Evolutionary conservation across 2,797 vertebrate species (phyloP).

Genomic region (Alouatta caraya): DNA sequence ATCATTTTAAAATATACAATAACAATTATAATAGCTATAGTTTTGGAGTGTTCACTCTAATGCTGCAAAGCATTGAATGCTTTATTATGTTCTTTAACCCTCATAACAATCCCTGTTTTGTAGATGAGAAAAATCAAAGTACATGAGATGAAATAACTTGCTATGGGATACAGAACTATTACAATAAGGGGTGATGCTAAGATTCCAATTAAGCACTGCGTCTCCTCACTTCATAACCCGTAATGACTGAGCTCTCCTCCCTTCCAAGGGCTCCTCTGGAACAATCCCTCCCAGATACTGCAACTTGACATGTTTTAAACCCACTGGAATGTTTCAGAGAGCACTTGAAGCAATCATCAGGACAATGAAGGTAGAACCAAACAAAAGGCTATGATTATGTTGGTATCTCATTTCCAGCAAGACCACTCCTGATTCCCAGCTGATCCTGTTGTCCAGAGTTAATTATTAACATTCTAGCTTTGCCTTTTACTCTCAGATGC

Average conservation of each 20-base stretch:
- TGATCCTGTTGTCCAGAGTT: background rate
- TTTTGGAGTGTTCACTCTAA: background rate
- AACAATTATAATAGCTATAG: background rate
- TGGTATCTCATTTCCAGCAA: background rate
- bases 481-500: background rate
- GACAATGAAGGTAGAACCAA: background rate
- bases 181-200: background rate
- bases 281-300: too few relatives aligned
- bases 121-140: background rate
- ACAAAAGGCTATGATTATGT: background rate
- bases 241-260: background rate
- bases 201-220: background rate
- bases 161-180: background rate
- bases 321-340: background rate
- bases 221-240: fast-evolving
- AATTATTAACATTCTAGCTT: background rate
- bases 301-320: background rate
- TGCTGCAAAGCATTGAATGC: background rate
- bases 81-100: background rate
- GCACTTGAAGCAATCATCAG: background rate
- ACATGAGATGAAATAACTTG: background rate
- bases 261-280: background rate
- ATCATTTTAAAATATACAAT: background rate
- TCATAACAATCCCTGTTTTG: background rate
- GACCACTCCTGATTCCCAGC: background rate